Evolutionary conservation across 2,888 invertebrate species (phyloP).

Genomic region (Andrena trimmerana): DNA sequence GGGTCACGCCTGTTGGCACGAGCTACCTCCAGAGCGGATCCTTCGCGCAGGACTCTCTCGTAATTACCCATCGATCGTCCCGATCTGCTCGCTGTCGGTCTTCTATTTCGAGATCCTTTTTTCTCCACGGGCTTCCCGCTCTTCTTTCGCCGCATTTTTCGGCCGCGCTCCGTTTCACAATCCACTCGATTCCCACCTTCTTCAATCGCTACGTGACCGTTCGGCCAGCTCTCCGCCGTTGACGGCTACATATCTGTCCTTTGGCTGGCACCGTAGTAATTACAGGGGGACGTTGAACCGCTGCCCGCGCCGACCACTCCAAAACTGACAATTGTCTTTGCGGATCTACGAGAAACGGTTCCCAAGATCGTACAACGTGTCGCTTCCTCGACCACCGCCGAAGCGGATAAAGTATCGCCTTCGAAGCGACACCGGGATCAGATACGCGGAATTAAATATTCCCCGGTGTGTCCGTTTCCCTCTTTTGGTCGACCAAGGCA

Average conservation of each 20-base stretch:
- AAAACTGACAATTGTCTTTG: conserved; percentile 35
- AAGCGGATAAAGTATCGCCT: not conserved
- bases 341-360: conserved; percentile 14
- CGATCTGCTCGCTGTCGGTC: conserved; percentile 50
- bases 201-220: conserved; percentile 71
- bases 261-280: conserved; percentile 76
- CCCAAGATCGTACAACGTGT: not conserved
- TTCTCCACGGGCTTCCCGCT: conserved; percentile 37
- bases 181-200: conserved; percentile 67
- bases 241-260: conserved; percentile 65
- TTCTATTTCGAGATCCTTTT: conserved; percentile 58
- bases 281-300: conserved; percentile 78
- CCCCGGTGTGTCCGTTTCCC: not conserved
- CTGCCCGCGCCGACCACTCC: not conserved
- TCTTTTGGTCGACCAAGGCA: not conserved
- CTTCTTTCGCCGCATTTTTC: conserved; percentile 50
- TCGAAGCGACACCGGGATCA: no score
- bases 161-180: conserved; percentile 57
- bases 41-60: conserved; percentile 79
- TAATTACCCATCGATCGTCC: conserved; percentile 76
- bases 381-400: conserved; percentile 3
- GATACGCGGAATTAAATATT: no score
- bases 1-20: conserved; percentile 83
- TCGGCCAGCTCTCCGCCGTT: conserved; percentile 46
- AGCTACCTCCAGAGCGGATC: conserved; percentile 80